Base-by-base conservation (phyloP, 2,888 invertebrate species). In the Byasa hedistus region DNA sequence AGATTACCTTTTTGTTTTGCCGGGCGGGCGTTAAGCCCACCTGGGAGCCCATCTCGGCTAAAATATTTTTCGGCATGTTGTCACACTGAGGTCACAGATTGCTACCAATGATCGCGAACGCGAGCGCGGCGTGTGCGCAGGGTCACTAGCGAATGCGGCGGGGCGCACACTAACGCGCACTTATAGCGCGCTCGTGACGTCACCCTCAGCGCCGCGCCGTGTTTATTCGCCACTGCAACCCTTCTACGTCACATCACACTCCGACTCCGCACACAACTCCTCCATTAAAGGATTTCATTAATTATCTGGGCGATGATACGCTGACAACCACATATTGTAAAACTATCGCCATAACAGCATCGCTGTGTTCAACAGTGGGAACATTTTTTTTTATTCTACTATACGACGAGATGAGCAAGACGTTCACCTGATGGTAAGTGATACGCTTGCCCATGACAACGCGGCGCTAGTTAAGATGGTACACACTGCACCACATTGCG, bases 1-100 rank as follows among this genome's bases (percentile, higher is more conserved):
- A 39, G 15, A 15, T 72, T 76, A 89, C 91, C 86, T 87, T 89
- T 73, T 86, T 85, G 70, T 84, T 81, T 65, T 88, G 89, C 19
- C 89, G 76, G 64, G 81, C 82, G 56, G 88, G 84, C 27, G 91
- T 91, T 68, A 91, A 81, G 70, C 89, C 90, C 83, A 90, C 91
- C 74, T 90, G 91, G 81, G 91, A 91, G 78, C 91, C 91, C 91
- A 91, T 89, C 76, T 91, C 91, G 48, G 89, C 89, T 75, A 90
- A 78, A 63, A 91, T 88, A 73, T 90, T 89, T 76, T 88, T 89
- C 79, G 91, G 86, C 91, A 91, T 91, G 71, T 81, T 88, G 81
- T 51, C 74, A 70, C 86, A 86, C 85, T 77, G 71, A 75, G 74
- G 65, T 67, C 69, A 69, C 72, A 69, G 62, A 65, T 69, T 69